Evolutionary conservation across 1,140 invertebrate genomes (phyloP).

Genomic region (Hyles vespertilio): DNA sequence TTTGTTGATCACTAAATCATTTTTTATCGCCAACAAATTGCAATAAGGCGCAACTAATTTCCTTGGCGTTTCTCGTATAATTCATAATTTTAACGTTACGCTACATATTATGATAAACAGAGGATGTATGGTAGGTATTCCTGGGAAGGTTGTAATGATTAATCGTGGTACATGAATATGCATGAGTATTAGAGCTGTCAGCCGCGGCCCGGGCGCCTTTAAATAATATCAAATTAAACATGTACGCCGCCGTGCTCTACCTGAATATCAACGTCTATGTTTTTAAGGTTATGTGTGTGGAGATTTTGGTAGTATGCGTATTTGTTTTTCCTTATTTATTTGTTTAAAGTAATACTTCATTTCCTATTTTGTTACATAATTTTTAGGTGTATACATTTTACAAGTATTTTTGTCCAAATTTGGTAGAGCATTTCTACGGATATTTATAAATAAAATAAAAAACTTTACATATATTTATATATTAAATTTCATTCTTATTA

Average conservation of each 20-base stretch:
- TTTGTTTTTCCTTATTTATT: too few relatives aligned
- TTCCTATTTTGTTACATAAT: too few relatives aligned
- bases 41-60: constrained; percentile 20
- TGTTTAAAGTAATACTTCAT: too few relatives aligned
- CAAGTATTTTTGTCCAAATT: too few relatives aligned
- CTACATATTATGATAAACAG: constrained; percentile 20
- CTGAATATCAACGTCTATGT: constrained; percentile 17
- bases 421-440: too few relatives aligned
- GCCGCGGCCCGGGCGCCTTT: constrained; percentile 43
- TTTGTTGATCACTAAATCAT: neutral
- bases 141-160: constrained; percentile 40
- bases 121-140: constrained; percentile 24
- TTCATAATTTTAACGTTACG: constrained; percentile 26
- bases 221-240: constrained; percentile 70
- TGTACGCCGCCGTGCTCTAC: constrained; percentile 34
- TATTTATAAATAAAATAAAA: too few relatives aligned
- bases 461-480: too few relatives aligned
- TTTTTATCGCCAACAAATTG: constrained; percentile 18
- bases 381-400: too few relatives aligned
- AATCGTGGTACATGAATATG: constrained; percentile 71
- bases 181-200: constrained; percentile 60
- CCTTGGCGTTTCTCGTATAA: constrained; percentile 20
- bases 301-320: too few relatives aligned
- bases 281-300: too few relatives aligned
- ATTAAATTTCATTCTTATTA: too few relatives aligned